phyloP scores from a whole-genome alignment of 2,888 invertebrate species.

The Abrostola tripartita region DNA sequence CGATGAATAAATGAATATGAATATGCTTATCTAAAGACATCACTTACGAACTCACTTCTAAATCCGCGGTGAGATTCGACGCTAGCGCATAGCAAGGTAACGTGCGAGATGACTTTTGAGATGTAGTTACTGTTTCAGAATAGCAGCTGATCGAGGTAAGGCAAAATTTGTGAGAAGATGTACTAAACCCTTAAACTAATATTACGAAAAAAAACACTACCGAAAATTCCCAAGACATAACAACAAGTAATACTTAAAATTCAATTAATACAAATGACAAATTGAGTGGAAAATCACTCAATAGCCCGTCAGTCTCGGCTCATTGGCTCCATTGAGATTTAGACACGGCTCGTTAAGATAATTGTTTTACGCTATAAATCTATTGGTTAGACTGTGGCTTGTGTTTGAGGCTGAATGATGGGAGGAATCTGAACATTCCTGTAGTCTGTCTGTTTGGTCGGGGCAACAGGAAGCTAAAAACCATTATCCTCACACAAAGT shows the following conservation, averaged over 20 bases:
- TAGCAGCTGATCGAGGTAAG: too few relatives aligned
- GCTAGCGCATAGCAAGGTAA: too few relatives aligned
- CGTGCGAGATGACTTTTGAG: too few relatives aligned
- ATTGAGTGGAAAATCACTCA: constrained; percentile 53
- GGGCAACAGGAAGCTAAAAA: too few relatives aligned
- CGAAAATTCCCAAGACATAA: neutral
- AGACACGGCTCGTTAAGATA: constrained; percentile 50
- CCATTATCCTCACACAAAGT: too few relatives aligned
- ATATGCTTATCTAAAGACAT: too few relatives aligned
- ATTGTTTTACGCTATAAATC: constrained; percentile 39
- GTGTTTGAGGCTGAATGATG: neutral
- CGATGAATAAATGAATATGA: too few relatives aligned
- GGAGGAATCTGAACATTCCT: neutral
- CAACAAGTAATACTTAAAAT: constrained; percentile 34
- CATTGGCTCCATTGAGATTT: constrained; percentile 53
- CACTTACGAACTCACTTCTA: too few relatives aligned
- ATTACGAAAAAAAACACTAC: constrained; percentile 1
- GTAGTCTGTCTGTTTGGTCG: neutral
- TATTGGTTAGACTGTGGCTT: constrained; percentile 11
- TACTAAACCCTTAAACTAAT: neutral
- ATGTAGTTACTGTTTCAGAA: too few relatives aligned
- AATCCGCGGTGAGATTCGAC: too few relatives aligned
- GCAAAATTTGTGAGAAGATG: too few relatives aligned
- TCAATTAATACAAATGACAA: constrained; percentile 35
- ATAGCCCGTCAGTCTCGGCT: constrained; percentile 54